Evolutionary conservation across 2,888 invertebrate species (phyloP).

Genomic region (Aproaerema taeniolella): DNA sequence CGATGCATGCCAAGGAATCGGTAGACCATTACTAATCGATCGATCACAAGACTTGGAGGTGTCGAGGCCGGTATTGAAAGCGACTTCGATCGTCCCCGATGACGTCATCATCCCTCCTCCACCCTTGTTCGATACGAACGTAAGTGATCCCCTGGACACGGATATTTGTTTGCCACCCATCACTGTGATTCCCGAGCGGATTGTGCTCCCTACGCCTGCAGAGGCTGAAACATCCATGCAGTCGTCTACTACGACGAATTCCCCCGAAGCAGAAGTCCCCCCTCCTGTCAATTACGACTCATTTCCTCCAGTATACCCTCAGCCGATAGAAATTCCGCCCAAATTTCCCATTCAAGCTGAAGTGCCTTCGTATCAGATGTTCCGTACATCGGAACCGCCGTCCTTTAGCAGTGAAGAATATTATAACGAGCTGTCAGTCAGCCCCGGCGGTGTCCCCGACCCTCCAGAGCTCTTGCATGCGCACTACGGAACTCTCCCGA

Average conservation of each 20-base stretch:
- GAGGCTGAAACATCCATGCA: constrained; percentile 69
- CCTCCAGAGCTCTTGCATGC: constrained; percentile 64
- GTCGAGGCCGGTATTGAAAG: constrained; percentile 44
- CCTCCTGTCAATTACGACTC: constrained; percentile 70
- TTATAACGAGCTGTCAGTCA: constrained; percentile 51
- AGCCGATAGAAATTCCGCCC: constrained; percentile 13
- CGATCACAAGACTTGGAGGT: constrained; percentile 46
- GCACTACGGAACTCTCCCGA: constrained; percentile 61
- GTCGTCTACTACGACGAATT: constrained; percentile 59
- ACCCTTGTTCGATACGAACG: constrained; percentile 65
- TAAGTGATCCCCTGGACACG: constrained; percentile 50
- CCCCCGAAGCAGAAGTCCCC: constrained; percentile 58
- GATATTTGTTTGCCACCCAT: constrained; percentile 51
- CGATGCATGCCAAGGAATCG: constrained; percentile 63
- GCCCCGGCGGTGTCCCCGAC: constrained; percentile 52
- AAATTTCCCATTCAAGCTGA: constrained; percentile 42
- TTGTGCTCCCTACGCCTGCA: constrained; percentile 55
- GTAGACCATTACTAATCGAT: constrained; percentile 61
- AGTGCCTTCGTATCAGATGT: constrained; percentile 55
- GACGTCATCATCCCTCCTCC: constrained; percentile 72
- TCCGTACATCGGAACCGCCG: constrained; percentile 45
- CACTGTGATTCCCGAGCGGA: constrained; percentile 56
- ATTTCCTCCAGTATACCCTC: constrained; percentile 31
- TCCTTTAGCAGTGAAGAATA: constrained; percentile 40
- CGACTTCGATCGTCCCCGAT: constrained; percentile 54